Percentiles rank a stretch among this genome's conserved stretches.
phyloP scores from a whole-genome alignment of 1,140 invertebrate genomes.

The Polypedilum vanderplanki region DNA sequence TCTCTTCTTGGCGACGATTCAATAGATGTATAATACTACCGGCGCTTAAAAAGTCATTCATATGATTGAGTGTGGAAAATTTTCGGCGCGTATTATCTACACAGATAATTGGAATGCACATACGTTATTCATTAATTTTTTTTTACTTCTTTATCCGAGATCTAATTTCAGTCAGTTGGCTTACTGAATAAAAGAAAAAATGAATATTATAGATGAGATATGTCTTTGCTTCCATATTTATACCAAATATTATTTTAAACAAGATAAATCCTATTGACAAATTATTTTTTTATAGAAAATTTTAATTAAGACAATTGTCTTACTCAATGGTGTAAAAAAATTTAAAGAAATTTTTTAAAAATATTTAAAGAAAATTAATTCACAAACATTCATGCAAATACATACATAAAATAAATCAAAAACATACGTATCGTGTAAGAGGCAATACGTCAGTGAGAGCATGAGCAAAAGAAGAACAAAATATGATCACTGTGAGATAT shows the following conservation, averaged over 20 bases:
- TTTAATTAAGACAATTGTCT: background rate
- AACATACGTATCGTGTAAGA: too few relatives aligned
- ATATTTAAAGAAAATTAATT: background rate
- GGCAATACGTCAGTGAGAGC: background rate
- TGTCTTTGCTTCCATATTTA: too few relatives aligned
- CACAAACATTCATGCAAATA: background rate
- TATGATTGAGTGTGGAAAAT: constrained; percentile 4
- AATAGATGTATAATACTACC: constrained; percentile 9
- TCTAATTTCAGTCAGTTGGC: background rate
- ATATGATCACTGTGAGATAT: constrained; percentile 10
- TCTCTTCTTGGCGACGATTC: background rate
- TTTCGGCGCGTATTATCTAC: background rate
- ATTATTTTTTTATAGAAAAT: too few relatives aligned
- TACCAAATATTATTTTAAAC: too few relatives aligned
- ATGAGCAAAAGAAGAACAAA: constrained; percentile 22
- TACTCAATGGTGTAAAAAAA: background rate
- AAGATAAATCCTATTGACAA: too few relatives aligned
- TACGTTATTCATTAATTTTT: background rate
- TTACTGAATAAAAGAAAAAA: background rate
- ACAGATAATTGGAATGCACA: background rate
- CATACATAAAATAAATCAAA: too few relatives aligned
- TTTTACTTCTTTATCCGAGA: background rate
- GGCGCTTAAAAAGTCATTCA: constrained; percentile 1
- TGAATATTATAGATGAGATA: too few relatives aligned
- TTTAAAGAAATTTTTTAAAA: background rate